A percentile compares a stretch with the other conserved stretches of the same genome.
phyloP scores from a whole-genome alignment of 1,140 invertebrate species.

The Stegodyphus mimosarum region DNA sequence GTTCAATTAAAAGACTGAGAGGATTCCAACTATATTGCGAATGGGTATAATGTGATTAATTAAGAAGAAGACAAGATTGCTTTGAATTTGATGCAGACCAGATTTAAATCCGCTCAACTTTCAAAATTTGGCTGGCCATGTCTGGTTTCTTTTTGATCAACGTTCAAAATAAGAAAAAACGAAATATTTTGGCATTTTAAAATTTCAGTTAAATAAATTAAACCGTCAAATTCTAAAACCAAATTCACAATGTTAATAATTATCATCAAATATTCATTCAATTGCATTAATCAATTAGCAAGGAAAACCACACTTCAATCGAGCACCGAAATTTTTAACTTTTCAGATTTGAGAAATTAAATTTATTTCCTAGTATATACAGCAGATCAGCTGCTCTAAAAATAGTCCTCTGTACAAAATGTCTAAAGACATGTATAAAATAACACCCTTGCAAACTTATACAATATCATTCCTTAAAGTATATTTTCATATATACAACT shows the following conservation, averaged over 20 bases:
- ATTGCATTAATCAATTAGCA: background rate
- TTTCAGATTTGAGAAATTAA: background rate
- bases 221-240: background rate
- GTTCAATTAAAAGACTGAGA: no score
- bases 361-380: slow-evolving; percentile 45
- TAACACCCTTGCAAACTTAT: slow-evolving; percentile 1
- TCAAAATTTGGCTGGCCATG: no score
- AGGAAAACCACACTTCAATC: background rate
- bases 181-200: no score
- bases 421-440: slow-evolving; percentile 48
- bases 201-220: background rate
- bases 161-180: no score
- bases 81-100: no score
- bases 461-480: no score
- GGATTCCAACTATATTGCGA: no score
- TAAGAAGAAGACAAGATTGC: no score
- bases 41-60: no score
- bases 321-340: background rate
- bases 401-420: slow-evolving; percentile 57
- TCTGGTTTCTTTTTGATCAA: no score
- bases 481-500: no score
- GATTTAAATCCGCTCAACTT: no score
- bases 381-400: slow-evolving; percentile 54
- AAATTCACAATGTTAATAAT: background rate
- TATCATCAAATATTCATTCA: background rate